These are phyloP conservation scores for Onychostoma macrolepis DNA, from an alignment of 2,113 vertebrate species.

Conservation along the genomic window DNA sequence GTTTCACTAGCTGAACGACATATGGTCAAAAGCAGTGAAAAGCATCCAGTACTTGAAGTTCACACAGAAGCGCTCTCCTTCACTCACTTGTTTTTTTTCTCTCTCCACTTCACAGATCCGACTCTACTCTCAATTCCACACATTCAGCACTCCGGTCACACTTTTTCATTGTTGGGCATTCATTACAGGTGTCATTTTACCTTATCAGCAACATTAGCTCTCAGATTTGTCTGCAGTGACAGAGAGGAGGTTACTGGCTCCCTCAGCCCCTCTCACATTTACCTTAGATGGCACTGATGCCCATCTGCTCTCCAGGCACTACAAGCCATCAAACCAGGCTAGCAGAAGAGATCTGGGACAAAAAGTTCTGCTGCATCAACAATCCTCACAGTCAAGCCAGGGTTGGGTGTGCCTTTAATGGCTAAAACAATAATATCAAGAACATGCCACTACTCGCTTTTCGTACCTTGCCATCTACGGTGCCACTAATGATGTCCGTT, in stretches of 20 bases:
- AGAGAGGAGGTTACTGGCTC: slow-evolving; percentile 14
- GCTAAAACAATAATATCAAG: not conserved
- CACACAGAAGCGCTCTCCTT: not conserved
- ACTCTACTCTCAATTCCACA: slow-evolving; percentile 20
- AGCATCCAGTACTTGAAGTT: not conserved
- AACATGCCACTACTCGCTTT: slow-evolving; percentile 25
- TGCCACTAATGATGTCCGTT: slow-evolving; percentile 27
- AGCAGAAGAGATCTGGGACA: slow-evolving; percentile 17
- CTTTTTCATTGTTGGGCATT: slow-evolving; percentile 20
- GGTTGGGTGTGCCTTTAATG: not conserved
- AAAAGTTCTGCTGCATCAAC: slow-evolving; percentile 30
- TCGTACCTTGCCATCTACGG: not conserved
- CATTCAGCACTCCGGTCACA: slow-evolving; percentile 22
- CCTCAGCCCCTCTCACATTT: slow-evolving; percentile 17
- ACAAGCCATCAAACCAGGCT: slow-evolving; percentile 10
- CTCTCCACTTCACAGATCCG: not conserved
- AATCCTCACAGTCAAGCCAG: not conserved
- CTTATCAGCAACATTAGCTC: slow-evolving; percentile 44
- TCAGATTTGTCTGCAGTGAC: slow-evolving; percentile 46
- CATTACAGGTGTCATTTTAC: slow-evolving; percentile 46
- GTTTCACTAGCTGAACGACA: not conserved
- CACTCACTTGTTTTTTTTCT: not conserved
- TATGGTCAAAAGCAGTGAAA: slow-evolving; percentile 31
- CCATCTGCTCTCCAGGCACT: slow-evolving; percentile 28
- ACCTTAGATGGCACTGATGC: slow-evolving; percentile 31